Evolutionary conservation across 37 sponge, comb jelly and placozoan genomes (phyloP), one percentile per base, ranked within the genome.

Genomic region (Amphimedon queenslandica): DNA sequence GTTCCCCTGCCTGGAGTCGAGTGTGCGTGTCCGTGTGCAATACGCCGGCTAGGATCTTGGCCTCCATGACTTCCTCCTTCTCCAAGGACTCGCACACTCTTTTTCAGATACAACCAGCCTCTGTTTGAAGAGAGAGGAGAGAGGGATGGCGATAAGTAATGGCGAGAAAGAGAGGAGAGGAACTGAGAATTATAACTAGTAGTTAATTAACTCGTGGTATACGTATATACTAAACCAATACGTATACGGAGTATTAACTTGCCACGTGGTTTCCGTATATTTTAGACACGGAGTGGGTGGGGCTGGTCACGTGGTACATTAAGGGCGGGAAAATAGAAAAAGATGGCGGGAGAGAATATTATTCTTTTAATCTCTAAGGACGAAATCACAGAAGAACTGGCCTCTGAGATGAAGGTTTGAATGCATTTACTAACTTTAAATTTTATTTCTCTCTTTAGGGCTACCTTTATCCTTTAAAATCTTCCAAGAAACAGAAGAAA

Each of bases 1-100:
- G 74, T 4, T 82, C 89, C 3, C 83, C 82, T 1, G 75, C 76
- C 39, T 73, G 75, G 18, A 88, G 57, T 23, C 89, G 42, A 20
- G 23, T 60, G 74, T 82, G 82, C 5, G 89, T 88, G 56, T 88
- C 82, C 2, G 79, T 88, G 42, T 73, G 67, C 6, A 82, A 25
- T 42, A 78, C 89, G 4, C 70, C 83, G 11, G 77, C 64, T 20
- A 88, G 68, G 13, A 88, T 61, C 42, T 56, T 56, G 11, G 72
- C 67, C 69, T 87, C 88, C 82, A 87, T 87, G 53, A n/a, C n/a
- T n/a, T n/a, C n/a, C n/a, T n/a, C n/a, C n/a, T n/a, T n/a, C n/a
- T n/a, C n/a, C n/a, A n/a, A n/a, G n/a, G n/a, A n/a, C n/a, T n/a
- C n/a, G n/a, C n/a, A n/a, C n/a, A n/a, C n/a, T n/a, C n/a, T n/a